Base-by-base conservation (phyloP, 2,888 invertebrate species). In the Mythimna vitellina region DNA sequence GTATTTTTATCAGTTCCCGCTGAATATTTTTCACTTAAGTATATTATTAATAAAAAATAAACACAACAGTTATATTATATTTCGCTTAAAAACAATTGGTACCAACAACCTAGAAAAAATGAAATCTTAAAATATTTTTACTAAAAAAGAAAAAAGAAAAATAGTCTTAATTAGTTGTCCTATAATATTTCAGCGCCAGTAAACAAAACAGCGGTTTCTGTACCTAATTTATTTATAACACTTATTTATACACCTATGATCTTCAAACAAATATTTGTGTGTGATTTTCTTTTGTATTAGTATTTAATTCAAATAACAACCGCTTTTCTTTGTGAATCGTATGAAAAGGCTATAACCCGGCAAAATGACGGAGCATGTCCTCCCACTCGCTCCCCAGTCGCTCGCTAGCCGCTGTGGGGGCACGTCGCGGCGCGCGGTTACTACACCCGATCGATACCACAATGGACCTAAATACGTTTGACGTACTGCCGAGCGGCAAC, bases 401-500 rank as follows among this genome's bases (percentile, higher is more conserved):
- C 42, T 20, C 53, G 32, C 20, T 4, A 17, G 70, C 69, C 69
- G 20, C 22, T 42, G 70, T 10, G 32, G 20, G 22, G 71, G 71
- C 42, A 42, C 22, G 53, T 54, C 71, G 54, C 69, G 71, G 42
- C 53, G 70, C 35, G 67, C 67, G 67, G 51, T 7, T 22, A 54
- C 70, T 70, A 53, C 70, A 42, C 38, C 25, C 70, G 71, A 70
- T 69, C 53, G 70, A 69, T 69, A 65, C 10, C 17, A 46, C 20
- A 42, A 70, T 54, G 70, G 22, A 69, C 53, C 42, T 17, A 53
- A 38, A 54, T 54, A 12, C 53, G 29, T 70, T 32, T 29, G 70
- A 69, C 29, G 53, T 29, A 51, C 68, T 29, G 22, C 70, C 70
- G 12, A 53, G 70, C 17, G 68, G 68, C 14, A 54, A 42, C 53